A percentile compares a stretch with the other conserved stretches of the same genome.
These are phyloP conservation scores for Tinea trinotella DNA, from an alignment of 2,888 invertebrate species.

Conservation along the genomic window DNA sequence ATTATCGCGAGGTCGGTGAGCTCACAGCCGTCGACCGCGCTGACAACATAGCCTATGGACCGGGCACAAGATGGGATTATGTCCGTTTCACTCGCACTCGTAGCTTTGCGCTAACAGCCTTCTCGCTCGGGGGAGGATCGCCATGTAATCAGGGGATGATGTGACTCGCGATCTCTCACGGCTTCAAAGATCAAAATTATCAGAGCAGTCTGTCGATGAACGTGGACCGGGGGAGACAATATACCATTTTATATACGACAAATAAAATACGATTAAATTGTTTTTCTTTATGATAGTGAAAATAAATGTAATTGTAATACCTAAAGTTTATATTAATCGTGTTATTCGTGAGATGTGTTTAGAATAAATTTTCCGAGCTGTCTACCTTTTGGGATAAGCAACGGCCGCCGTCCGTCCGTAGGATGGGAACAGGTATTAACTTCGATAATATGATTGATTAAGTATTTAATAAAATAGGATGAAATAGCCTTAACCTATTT, in stretches of 20 bases:
- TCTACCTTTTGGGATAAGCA: slow-evolving; percentile 75
- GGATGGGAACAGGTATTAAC: slow-evolving; percentile 79
- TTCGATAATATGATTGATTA: not conserved
- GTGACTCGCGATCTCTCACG: slow-evolving; percentile 69
- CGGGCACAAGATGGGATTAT: slow-evolving; percentile 76
- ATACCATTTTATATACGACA: slow-evolving; percentile 49
- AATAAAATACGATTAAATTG: slow-evolving; percentile 26
- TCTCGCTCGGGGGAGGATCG: slow-evolving; percentile 65
- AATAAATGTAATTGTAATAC: slow-evolving; percentile 9
- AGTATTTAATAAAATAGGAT: too few species aligned
- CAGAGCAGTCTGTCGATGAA: slow-evolving; percentile 70
- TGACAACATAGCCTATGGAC: slow-evolving; percentile 73
- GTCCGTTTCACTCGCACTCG: slow-evolving; percentile 44
- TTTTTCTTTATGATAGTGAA: slow-evolving; percentile 18
- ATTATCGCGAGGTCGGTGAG: slow-evolving; percentile 4
- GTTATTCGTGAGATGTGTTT: slow-evolving; percentile 24
- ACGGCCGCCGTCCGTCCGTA: slow-evolving; percentile 75
- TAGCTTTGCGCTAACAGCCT: slow-evolving; percentile 24
- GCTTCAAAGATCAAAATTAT: slow-evolving; percentile 72
- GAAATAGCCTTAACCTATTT: too few species aligned
- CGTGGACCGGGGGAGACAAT: slow-evolving; percentile 36
- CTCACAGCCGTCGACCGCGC: slow-evolving; percentile 21
- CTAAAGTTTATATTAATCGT: not conserved
- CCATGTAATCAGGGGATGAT: slow-evolving; percentile 72
- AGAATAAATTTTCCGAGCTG: slow-evolving; percentile 41